These are phyloP conservation scores for Carlito syrichta DNA, from an alignment of 2,113 vertebrate species.

Conservation along the genomic window DNA sequence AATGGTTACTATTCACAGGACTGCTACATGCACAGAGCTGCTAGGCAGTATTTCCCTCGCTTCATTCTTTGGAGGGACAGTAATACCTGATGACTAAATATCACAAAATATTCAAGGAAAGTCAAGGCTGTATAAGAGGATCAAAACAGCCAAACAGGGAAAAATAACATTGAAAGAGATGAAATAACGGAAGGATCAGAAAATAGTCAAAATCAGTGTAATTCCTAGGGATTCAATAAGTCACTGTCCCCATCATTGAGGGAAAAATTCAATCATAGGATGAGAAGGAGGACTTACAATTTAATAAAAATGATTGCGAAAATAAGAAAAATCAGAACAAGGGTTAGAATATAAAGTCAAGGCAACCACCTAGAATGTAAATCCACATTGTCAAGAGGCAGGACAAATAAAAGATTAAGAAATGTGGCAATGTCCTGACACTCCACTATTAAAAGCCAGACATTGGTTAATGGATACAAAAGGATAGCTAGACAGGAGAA, in stretches of 20 bases:
- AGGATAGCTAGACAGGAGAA: neutral
- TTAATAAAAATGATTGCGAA: neutral
- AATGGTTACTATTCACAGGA: fast-evolving
- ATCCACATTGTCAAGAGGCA: neutral
- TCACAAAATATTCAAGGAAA: neutral
- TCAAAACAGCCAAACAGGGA: neutral
- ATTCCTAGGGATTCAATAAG: neutral
- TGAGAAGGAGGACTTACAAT: neutral
- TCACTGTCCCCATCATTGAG: neutral
- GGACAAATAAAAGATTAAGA: neutral
- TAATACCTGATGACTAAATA: neutral
- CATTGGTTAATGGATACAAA: neutral
- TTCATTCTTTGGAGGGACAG: neutral
- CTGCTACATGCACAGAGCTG: too few relatives aligned
- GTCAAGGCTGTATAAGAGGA: neutral
- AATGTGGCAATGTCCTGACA: neutral
- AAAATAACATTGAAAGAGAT: neutral
- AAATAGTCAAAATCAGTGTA: neutral
- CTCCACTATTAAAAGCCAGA: neutral
- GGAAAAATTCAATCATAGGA: neutral
- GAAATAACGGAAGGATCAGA: neutral
- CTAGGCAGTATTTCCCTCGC: neutral
- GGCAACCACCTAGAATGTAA: neutral
- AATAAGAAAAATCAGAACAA: neutral
- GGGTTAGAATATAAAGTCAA: neutral